phyloP scores from a whole-genome alignment of 2,888 invertebrate species.

The Trichopoda pennipes region DNA sequence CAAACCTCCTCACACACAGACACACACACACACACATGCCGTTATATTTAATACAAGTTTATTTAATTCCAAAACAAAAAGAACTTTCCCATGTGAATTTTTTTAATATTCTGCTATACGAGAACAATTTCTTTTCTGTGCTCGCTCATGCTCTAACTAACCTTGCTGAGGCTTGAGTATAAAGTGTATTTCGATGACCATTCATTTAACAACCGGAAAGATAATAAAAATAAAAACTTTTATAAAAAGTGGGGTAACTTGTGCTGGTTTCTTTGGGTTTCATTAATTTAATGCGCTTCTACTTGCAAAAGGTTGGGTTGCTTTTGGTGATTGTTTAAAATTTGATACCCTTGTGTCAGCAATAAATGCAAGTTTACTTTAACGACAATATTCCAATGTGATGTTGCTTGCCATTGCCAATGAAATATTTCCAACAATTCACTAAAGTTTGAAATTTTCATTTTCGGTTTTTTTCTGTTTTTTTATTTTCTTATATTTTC shows the following conservation, averaged over 20 bases:
- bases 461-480: constrained; percentile 5
- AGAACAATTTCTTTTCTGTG: neutral
- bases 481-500: constrained; percentile 13
- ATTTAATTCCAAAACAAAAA: constrained; percentile 27
- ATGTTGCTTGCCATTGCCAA: constrained; percentile 46
- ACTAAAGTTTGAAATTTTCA: constrained; percentile 2
- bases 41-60: neutral
- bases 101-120: constrained; percentile 26
- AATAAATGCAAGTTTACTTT: constrained; percentile 75
- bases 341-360: constrained; percentile 68
- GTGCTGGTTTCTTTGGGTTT: neutral
- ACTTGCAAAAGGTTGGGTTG: constrained; percentile 18
- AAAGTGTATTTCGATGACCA: constrained; percentile 13
- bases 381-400: constrained; percentile 74
- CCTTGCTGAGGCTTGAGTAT: neutral
- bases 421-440: constrained; percentile 47
- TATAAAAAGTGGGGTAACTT: constrained; percentile 10
- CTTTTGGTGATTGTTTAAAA: constrained; percentile 58
- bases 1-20: too few species aligned
- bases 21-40: neutral
- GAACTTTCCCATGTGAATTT: constrained; percentile 43
- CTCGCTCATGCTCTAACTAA: neutral
- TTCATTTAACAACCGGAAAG: constrained; percentile 9
- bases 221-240: constrained; percentile 33
- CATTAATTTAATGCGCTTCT: constrained; percentile 2